A percentile compares a stretch with the other conserved stretches of the same genome.
These are phyloP conservation scores for Neoaliturus tenellus DNA, from an alignment of 2,888 invertebrate genomes.

Conservation along the genomic window DNA sequence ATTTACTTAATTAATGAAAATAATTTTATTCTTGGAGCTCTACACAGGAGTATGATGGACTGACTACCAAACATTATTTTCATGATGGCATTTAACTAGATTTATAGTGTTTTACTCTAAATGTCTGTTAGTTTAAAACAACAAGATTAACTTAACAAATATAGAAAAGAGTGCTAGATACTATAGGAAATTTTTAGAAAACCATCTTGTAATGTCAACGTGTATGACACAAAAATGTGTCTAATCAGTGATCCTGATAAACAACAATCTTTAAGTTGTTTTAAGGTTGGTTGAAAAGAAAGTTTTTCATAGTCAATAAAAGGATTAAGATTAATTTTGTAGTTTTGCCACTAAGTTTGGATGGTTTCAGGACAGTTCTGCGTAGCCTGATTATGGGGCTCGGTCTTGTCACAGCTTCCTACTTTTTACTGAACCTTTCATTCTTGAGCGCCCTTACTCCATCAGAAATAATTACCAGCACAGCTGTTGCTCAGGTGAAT, in stretches of 20 bases:
- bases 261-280: neutral
- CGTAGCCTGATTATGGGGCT: slow-evolving; percentile 22
- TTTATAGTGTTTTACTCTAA: too few relatives aligned
- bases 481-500: slow-evolving; percentile 23
- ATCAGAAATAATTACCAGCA: neutral
- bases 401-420: neutral
- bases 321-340: neutral
- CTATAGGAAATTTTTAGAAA: too few relatives aligned
- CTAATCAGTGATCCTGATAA: neutral
- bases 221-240: too few relatives aligned
- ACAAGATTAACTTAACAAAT: too few relatives aligned
- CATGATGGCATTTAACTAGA: too few relatives aligned
- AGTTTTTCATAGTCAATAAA: neutral
- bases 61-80: too few relatives aligned
- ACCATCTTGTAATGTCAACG: too few relatives aligned
- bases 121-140: too few relatives aligned
- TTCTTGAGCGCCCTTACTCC: slow-evolving; percentile 27
- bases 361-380: slow-evolving; percentile 5
- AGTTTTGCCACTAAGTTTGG: neutral
- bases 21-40: too few relatives aligned
- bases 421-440: slow-evolving; percentile 12
- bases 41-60: too few relatives aligned
- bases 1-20: too few relatives aligned
- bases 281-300: neutral
- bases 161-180: too few relatives aligned